A percentile compares a stretch with the other conserved stretches of the same genome.
Conservation (phyloP, 2,797 vertebrate genomes). For the Sparus aurata region DNA sequence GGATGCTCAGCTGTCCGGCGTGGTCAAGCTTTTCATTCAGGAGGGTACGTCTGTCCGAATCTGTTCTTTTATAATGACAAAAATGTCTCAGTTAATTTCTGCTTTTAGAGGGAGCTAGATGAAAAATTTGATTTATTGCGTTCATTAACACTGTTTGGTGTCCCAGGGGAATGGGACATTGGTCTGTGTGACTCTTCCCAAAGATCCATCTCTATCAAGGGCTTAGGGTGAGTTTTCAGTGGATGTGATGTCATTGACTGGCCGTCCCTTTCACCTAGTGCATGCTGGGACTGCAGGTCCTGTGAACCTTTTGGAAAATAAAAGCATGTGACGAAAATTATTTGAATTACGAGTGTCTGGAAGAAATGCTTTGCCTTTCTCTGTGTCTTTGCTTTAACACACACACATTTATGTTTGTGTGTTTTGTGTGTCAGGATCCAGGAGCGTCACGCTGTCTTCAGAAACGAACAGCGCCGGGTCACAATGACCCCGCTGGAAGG, state of each 20-base stretch:
- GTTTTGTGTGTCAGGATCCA: conserved; percentile 86
- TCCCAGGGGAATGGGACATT: conserved; percentile 87
- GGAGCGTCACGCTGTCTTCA: conserved; percentile 89
- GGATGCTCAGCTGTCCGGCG: conserved; percentile 91
- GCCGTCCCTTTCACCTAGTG: no score
- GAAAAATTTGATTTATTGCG: neutral
- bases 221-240: conserved; percentile 87
- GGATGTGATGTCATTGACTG: no score
- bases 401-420: neutral
- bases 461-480: conserved; percentile 83
- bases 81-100: neutral
- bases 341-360: neutral
- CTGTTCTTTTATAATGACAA: neutral
- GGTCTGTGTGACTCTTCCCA: conserved; percentile 83
- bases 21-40: conserved; percentile 91
- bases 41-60: conserved; percentile 78
- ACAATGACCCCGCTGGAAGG: conserved; percentile 81
- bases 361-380: neutral
- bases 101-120: neutral
- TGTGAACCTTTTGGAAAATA: neutral
- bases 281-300: neutral
- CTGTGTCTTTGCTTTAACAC: neutral
- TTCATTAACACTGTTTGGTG: neutral
- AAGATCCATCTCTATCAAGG: conserved; percentile 86
- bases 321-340: neutral